These are phyloP conservation scores for Myripristis jacobus DNA, from an alignment of 2,797 vertebrate species.

Conservation along the genomic window DNA sequence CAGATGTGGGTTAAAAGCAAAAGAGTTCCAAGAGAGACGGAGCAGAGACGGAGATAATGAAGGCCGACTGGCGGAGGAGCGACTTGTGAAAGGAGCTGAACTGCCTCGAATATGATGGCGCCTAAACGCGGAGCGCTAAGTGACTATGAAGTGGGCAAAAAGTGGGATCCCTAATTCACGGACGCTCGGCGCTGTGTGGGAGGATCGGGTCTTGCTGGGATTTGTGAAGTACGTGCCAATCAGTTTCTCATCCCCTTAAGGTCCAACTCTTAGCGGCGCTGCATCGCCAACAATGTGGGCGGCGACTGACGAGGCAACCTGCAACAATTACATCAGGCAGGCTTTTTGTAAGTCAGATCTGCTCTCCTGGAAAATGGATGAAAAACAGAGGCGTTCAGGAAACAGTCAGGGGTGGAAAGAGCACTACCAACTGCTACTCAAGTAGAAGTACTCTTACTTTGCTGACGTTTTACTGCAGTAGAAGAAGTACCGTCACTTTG, in stretches of 20 bases:
- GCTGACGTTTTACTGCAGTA: too few species aligned
- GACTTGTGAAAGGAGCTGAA: constrained; percentile 16
- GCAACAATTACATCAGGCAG: constrained; percentile 29
- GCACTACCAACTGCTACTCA: too few species aligned
- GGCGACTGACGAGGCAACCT: constrained; percentile 27
- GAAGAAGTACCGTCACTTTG: too few species aligned
- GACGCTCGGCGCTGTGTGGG: constrained; percentile 25
- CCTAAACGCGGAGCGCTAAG: too few species aligned
- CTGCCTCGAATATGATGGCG: too few species aligned
- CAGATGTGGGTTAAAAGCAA: constrained; percentile 24
- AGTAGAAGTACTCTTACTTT: too few species aligned
- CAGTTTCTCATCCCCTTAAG: constrained; percentile 37
- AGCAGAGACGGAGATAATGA: background rate
- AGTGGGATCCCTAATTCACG: constrained; percentile 20
- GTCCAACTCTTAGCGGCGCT: constrained; percentile 30
- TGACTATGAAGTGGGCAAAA: background rate
- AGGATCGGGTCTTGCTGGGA: constrained; percentile 36
- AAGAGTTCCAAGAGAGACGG: background rate
- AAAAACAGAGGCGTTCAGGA: constrained; percentile 9
- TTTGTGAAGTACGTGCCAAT: constrained; percentile 48
- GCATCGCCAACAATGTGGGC: constrained; percentile 45
- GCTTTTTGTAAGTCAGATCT: constrained; percentile 24
- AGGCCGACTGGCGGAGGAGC: constrained; percentile 4
- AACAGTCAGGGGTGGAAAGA: background rate
- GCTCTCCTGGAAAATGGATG: constrained; percentile 14